Conservation (phyloP, 2,888 invertebrate genomes). For the Barypeithes pellucidus region DNA sequence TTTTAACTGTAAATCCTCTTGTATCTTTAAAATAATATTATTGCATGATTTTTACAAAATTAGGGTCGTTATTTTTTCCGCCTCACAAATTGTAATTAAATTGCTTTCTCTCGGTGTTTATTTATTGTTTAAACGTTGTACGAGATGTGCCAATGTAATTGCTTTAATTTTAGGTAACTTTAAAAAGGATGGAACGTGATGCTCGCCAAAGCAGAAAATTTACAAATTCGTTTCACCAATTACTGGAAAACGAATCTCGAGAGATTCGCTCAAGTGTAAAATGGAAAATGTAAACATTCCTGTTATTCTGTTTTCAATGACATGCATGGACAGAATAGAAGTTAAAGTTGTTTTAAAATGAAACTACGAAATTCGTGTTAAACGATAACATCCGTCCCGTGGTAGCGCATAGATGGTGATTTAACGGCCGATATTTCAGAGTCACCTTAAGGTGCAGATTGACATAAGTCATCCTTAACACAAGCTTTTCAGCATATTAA, state of each 20-base stretch:
- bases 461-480: too few relatives aligned
- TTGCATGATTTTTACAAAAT: too few relatives aligned
- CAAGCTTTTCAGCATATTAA: too few relatives aligned
- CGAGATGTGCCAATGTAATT: constrained; percentile 1
- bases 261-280: constrained; percentile 17
- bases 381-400: background rate
- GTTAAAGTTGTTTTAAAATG: constrained; percentile 11
- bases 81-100: background rate
- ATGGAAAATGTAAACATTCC: constrained; percentile 24
- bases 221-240: constrained; percentile 20
- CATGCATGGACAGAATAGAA: constrained; percentile 8
- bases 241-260: constrained; percentile 15
- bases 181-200: background rate
- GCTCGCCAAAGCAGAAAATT: constrained; percentile 4
- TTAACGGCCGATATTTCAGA: too few relatives aligned
- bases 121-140: background rate
- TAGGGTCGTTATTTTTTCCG: too few relatives aligned
- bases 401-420: too few relatives aligned
- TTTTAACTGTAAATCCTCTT: too few relatives aligned
- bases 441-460: too few relatives aligned
- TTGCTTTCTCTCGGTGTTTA: background rate
- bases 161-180: constrained; percentile 14
- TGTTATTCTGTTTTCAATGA: constrained; percentile 1
- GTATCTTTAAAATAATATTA: too few relatives aligned
- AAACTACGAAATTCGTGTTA: constrained; percentile 4